These are phyloP conservation scores for Mus pahari DNA, from an alignment of 2,113 vertebrate species.

Conservation along the genomic window DNA sequence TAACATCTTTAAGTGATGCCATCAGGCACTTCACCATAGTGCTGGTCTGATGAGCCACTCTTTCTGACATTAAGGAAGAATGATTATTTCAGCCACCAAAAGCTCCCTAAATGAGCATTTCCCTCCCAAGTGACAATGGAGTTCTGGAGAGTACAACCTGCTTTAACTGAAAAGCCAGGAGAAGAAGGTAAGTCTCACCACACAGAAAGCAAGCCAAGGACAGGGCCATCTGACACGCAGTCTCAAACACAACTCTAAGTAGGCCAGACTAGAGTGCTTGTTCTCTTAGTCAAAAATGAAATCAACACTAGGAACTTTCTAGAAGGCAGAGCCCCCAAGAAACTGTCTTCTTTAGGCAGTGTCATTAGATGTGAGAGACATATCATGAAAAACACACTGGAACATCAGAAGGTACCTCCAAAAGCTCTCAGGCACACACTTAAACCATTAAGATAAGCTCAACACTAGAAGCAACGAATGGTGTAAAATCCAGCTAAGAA, in stretches of 20 bases:
- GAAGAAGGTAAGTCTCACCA: neutral
- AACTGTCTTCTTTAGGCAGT: neutral
- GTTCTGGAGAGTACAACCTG: neutral
- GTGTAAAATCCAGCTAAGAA: neutral
- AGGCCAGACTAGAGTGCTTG: neutral
- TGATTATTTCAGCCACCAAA: constrained; percentile 46
- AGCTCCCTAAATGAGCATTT: neutral
- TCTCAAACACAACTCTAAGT: neutral
- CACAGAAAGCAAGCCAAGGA: neutral
- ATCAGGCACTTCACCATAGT: neutral
- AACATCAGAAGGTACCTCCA: neutral
- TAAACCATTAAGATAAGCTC: neutral
- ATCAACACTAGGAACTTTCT: neutral
- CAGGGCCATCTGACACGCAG: too few species aligned
- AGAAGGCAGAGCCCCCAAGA: neutral
- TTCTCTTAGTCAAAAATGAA: neutral
- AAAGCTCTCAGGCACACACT: neutral
- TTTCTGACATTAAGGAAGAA: neutral
- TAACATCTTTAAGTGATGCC: neutral
- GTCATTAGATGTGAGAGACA: neutral
- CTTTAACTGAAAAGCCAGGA: neutral
- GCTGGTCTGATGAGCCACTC: neutral
- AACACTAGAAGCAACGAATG: neutral
- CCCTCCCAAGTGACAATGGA: neutral
- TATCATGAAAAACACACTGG: neutral